phyloP scores from a whole-genome alignment of 2,888 invertebrate genomes.

The Eupithecia subumbrata region DNA sequence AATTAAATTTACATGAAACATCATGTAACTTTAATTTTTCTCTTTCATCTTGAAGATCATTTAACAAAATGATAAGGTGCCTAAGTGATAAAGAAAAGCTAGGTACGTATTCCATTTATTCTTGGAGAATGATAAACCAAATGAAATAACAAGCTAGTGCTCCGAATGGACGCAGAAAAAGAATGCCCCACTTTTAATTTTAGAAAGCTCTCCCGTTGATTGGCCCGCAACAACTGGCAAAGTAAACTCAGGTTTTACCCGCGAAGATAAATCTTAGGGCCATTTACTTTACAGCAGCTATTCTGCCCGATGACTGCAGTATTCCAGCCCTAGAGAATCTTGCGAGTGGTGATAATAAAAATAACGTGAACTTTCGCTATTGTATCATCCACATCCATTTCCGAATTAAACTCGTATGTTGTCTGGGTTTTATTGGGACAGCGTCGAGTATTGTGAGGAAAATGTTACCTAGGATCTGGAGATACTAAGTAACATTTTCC shows the following conservation, averaged over 20 bases:
- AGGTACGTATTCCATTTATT: not conserved
- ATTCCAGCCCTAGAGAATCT: slow-evolving; percentile 35
- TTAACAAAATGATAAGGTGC: not conserved
- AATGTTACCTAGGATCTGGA: slow-evolving; percentile 4
- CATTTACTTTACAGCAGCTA: slow-evolving; percentile 49
- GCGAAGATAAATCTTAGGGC: slow-evolving; percentile 53
- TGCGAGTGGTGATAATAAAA: slow-evolving; percentile 33
- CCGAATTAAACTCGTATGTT: slow-evolving; percentile 29
- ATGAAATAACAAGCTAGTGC: slow-evolving; percentile 63
- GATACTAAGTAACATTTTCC: no score
- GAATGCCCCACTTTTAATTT: slow-evolving; percentile 70
- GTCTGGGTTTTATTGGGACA: slow-evolving; percentile 27
- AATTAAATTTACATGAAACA: no score
- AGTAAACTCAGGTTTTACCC: slow-evolving; percentile 56
- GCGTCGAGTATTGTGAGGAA: slow-evolving; percentile 16
- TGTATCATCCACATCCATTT: slow-evolving; percentile 32
- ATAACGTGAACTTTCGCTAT: slow-evolving; percentile 30
- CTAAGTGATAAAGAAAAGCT: not conserved
- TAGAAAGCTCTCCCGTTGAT: slow-evolving; percentile 70
- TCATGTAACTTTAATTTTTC: no score
- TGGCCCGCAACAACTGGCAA: slow-evolving; percentile 55
- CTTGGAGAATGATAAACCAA: not conserved
- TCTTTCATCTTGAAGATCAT: no score
- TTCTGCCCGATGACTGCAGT: slow-evolving; percentile 45
- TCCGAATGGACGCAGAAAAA: slow-evolving; percentile 53